Evolutionary conservation across 2,797 vertebrate genomes (phyloP).

Genomic region (Acanthurus lineatus): DNA sequence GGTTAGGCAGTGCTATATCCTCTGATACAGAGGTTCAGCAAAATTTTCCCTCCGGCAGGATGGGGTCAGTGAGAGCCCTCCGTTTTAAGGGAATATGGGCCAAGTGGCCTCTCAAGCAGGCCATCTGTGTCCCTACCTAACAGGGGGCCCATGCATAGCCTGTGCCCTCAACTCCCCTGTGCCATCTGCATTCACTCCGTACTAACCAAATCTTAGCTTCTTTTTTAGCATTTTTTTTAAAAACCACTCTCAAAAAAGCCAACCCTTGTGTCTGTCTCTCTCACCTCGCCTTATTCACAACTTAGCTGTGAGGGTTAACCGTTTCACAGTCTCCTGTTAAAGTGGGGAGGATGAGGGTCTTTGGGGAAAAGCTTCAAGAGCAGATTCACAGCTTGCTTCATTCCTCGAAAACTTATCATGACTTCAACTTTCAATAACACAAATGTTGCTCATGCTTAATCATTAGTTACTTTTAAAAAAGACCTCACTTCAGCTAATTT

Average conservation of each 20-base stretch:
- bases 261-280: slow-evolving; percentile 15
- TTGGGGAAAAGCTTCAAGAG: slow-evolving; percentile 84
- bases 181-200: slow-evolving; percentile 59
- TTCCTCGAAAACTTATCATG: slow-evolving; percentile 69
- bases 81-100: slow-evolving; percentile 76
- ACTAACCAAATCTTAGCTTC: slow-evolving; percentile 48
- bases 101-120: slow-evolving; percentile 70
- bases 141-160: slow-evolving; percentile 83
- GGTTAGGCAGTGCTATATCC: slow-evolving; percentile 82
- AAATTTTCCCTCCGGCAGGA: slow-evolving; percentile 76
- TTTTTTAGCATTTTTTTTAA: slow-evolving; percentile 33
- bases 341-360: slow-evolving; percentile 74
- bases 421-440: slow-evolving; percentile 77
- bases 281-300: slow-evolving; percentile 35
- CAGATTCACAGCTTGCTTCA: slow-evolving; percentile 82
- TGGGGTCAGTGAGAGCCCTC: slow-evolving; percentile 65
- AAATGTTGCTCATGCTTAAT: slow-evolving; percentile 80
- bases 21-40: slow-evolving; percentile 89
- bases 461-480: slow-evolving; percentile 75
- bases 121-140: slow-evolving; percentile 79
- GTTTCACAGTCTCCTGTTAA: slow-evolving; percentile 75
- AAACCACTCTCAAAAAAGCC: slow-evolving; percentile 53
- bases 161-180: slow-evolving; percentile 71
- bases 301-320: slow-evolving; percentile 62
- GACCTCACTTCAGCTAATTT: slow-evolving; percentile 73